phyloP scores from a whole-genome alignment of 1,140 invertebrate species.

The Drosophila navojoa region DNA sequence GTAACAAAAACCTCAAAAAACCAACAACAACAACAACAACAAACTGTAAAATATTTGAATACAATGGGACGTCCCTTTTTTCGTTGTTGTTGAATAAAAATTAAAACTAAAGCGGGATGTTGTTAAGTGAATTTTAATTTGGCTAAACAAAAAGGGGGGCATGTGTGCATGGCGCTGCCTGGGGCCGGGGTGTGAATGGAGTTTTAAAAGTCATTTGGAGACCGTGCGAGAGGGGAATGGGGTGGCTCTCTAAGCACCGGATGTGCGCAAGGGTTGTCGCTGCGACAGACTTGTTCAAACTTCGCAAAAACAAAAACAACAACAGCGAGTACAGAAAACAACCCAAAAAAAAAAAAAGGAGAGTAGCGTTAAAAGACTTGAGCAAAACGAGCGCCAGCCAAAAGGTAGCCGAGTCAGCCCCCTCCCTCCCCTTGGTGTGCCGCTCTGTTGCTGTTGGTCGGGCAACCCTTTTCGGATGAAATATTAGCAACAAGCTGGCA shows the following conservation, averaged over 20 bases:
- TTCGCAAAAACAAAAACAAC: constrained; percentile 34
- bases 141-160: constrained; percentile 52
- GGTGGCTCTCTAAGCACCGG: constrained; percentile 5
- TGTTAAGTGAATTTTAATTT: constrained; percentile 81
- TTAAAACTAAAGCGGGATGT: constrained; percentile 69
- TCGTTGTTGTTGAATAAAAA: constrained; percentile 53
- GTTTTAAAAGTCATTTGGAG: constrained; percentile 9
- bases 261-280: constrained; percentile 61
- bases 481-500: constrained; percentile 63
- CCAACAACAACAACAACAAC: constrained; percentile 7
- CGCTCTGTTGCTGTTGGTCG: not conserved
- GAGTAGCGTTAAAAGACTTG: not conserved
- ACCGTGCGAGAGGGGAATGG: not conserved
- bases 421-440: too few species aligned
- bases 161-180: constrained; percentile 1
- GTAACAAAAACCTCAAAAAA: constrained; percentile 8
- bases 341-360: constrained; percentile 3
- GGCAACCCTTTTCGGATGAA: constrained; percentile 62
- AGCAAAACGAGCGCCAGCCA: not conserved
- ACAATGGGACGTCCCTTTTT: constrained; percentile 17
- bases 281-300: constrained; percentile 70
- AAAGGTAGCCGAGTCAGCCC: constrained; percentile 5
- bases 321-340: not conserved
- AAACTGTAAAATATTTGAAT: constrained; percentile 29
- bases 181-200: constrained; percentile 26